Conservation (phyloP, 2,113 vertebrate species). For the Caranx melampygus region DNA sequence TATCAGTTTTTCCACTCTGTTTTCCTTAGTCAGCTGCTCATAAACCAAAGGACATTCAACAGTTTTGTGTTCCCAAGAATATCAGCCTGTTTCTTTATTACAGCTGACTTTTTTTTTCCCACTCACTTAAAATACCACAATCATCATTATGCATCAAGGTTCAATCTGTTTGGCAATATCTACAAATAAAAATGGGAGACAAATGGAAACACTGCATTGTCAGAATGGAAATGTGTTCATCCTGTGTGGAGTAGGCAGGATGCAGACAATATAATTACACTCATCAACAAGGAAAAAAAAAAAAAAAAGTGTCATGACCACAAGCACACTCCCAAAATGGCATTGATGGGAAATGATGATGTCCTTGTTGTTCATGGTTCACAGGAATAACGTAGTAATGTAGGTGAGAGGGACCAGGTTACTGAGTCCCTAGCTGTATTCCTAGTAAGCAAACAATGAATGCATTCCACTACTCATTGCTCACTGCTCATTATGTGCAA, state of each 20-base stretch:
- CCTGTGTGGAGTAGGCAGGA: not conserved
- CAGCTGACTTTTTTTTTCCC: slow-evolving; percentile 8
- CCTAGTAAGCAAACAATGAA: not conserved
- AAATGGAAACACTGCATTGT: not conserved
- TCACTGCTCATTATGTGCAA: not conserved
- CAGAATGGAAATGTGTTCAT: not conserved
- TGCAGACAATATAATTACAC: not conserved
- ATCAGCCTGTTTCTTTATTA: not conserved
- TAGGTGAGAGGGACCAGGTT: not conserved
- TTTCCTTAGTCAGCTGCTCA: slow-evolving; percentile 1
- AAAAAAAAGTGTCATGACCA: not conserved
- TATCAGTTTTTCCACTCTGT: slow-evolving; percentile 4
- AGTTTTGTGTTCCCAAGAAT: not conserved
- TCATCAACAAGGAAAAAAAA: not conserved
- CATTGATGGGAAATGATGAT: slow-evolving; percentile 7
- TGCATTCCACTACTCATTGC: not conserved
- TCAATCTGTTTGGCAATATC: not conserved
- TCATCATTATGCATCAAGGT: not conserved
- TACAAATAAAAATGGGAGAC: slow-evolving; percentile 5
- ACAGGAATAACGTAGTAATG: slow-evolving; percentile 15
- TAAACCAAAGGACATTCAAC: not conserved
- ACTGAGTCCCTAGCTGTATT: not conserved
- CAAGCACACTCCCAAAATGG: not conserved
- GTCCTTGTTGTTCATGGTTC: slow-evolving; percentile 16
- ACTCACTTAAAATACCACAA: slow-evolving; percentile 2